Evolutionary conservation across 1,140 invertebrate species (phyloP).

Genomic region (Chrysoperla carnea): DNA sequence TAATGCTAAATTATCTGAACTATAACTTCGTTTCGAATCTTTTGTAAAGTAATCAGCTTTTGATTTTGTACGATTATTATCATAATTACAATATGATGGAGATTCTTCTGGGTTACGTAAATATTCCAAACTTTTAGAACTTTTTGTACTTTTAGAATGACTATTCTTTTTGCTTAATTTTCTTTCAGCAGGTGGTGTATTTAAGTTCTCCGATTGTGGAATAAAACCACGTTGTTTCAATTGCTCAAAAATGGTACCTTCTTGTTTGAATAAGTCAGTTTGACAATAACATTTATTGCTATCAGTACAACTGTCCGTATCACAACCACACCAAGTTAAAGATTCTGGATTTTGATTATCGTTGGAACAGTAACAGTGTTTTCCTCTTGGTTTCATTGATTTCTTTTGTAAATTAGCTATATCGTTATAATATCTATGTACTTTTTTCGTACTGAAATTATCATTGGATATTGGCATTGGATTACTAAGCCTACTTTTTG

Average conservation of each 20-base stretch:
- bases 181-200: conserved; percentile 15
- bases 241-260: conserved; percentile 28
- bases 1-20: conserved; percentile 33
- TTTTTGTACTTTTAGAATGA: conserved; percentile 30
- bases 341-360: conserved; percentile 23
- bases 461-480: too few species aligned
- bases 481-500: too few species aligned
- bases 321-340: conserved; percentile 43
- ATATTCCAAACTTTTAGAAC: conserved; percentile 38
- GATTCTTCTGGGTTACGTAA: conserved; percentile 21
- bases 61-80: conserved; percentile 20
- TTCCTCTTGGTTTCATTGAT: conserved; percentile 10
- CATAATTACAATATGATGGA: conserved; percentile 14
- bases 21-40: neutral
- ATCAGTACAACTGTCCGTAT: conserved; percentile 71
- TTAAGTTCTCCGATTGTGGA: conserved; percentile 25
- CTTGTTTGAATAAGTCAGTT: conserved; percentile 17
- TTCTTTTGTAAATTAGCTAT: neutral
- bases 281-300: conserved; percentile 79
- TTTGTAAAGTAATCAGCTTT: neutral
- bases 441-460: too few species aligned
- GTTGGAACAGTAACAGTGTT: conserved; percentile 14
- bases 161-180: conserved; percentile 18
- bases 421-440: neutral
- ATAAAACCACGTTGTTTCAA: conserved; percentile 31